Percentiles rank a stretch among this genome's conserved stretches.
phyloP scores from a whole-genome alignment of 2,113 vertebrate species.

The Machaerirhynchus nigripectus region DNA sequence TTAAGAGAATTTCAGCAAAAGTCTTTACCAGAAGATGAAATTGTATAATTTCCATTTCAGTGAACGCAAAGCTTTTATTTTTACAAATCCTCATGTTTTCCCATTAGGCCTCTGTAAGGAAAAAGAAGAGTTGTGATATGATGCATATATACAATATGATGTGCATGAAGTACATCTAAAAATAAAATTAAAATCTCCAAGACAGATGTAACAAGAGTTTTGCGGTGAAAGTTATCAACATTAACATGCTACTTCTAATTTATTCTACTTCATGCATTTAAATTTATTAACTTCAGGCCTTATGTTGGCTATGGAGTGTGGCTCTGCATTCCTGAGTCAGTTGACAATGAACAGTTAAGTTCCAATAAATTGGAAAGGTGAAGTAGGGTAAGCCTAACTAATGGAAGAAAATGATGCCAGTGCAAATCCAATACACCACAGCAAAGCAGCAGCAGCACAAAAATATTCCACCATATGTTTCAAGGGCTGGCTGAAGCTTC shows the following conservation, averaged over 20 bases:
- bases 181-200: conserved; percentile 54
- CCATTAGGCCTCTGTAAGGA: conserved; percentile 19
- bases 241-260: conserved; percentile 70
- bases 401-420: conserved; percentile 70
- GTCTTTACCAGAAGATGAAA: not conserved
- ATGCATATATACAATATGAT: not conserved
- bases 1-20: not conserved
- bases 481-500: conserved; percentile 21
- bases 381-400: conserved; percentile 71
- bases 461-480: conserved; percentile 65
- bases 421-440: conserved; percentile 63
- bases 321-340: conserved; percentile 70
- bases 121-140: not conserved
- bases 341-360: conserved; percentile 68
- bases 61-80: conserved; percentile 10
- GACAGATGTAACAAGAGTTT: conserved; percentile 54
- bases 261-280: conserved; percentile 68
- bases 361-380: conserved; percentile 72
- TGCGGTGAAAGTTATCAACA: conserved; percentile 61
- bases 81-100: conserved; percentile 44
- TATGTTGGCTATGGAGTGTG: conserved; percentile 35
- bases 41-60: conserved; percentile 12
- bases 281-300: conserved; percentile 69
- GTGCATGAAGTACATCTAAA: conserved; percentile 58
- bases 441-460: conserved; percentile 33